phyloP scores from a whole-genome alignment of 2,888 invertebrate species.

The Andrena fulva region DNA sequence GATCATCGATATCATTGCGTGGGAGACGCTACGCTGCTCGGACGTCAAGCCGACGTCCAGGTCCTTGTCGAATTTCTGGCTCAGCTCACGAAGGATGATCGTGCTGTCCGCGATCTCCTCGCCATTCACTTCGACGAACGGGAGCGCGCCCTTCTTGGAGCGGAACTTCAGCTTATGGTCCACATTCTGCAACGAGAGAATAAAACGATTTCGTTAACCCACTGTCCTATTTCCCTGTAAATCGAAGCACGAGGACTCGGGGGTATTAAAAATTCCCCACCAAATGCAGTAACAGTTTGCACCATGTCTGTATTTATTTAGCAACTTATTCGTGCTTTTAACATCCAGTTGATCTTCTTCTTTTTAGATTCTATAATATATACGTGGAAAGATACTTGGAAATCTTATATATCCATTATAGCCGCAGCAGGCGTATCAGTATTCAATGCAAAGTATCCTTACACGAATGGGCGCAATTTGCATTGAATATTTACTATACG shows the following conservation, averaged over 20 bases:
- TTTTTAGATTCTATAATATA: not conserved
- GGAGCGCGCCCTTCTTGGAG: constrained; percentile 97
- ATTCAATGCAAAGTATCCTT: not conserved
- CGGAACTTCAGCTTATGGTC: constrained; percentile 97
- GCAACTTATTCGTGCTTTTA: no score
- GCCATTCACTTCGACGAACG: constrained; percentile 97
- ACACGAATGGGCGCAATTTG: not conserved
- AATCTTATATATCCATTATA: constrained; percentile 8
- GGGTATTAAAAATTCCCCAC: no score
- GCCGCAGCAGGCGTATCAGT: not conserved
- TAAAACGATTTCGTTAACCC: not conserved
- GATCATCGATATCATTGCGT: constrained; percentile 97
- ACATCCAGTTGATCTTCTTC: not conserved
- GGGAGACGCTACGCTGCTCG: constrained; percentile 94
- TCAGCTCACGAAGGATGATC: constrained; percentile 94
- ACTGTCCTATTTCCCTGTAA: not conserved
- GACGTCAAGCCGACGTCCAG: constrained; percentile 92
- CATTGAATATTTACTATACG: constrained; percentile 5
- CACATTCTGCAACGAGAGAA: constrained; percentile 90
- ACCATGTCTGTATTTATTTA: no score
- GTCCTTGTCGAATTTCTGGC: constrained; percentile 93
- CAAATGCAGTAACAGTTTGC: no score
- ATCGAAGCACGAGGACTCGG: no score
- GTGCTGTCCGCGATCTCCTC: constrained; percentile 97
- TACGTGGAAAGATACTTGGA: not conserved